Evolutionary conservation across 2,888 invertebrate species (phyloP).

Genomic region (Busseola fusca): DNA sequence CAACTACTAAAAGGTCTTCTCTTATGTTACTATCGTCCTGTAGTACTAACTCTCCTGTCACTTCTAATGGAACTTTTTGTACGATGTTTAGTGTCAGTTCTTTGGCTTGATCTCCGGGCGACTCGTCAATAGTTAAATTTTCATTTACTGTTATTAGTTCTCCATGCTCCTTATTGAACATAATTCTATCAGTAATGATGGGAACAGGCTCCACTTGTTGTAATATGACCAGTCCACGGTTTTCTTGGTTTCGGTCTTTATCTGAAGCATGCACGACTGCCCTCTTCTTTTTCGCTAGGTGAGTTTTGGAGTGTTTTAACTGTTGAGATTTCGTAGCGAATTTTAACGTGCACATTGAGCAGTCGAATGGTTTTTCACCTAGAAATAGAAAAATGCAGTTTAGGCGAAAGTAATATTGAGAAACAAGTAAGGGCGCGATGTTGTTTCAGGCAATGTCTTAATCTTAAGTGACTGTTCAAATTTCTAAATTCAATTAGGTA

Average conservation of each 20-base stretch:
- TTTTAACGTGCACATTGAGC: constrained; percentile 73
- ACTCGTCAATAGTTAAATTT: constrained; percentile 9
- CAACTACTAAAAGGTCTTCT: constrained; percentile 72
- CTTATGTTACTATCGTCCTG: constrained; percentile 72
- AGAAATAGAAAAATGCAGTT: constrained; percentile 42
- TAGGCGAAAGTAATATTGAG: not conserved
- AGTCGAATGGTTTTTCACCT: constrained; percentile 85
- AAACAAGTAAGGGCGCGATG: not conserved
- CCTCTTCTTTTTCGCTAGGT: constrained; percentile 70
- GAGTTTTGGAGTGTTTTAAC: constrained; percentile 76
- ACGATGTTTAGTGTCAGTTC: constrained; percentile 49
- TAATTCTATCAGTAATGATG: constrained; percentile 25
- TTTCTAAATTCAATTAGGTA: not conserved
- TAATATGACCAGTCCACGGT: constrained; percentile 59
- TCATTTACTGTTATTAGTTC: constrained; percentile 48
- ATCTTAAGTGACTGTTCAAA: not conserved
- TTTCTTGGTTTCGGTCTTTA: constrained; percentile 38
- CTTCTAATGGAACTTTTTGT: constrained; percentile 71
- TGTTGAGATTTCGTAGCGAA: constrained; percentile 78
- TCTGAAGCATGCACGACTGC: constrained; percentile 13
- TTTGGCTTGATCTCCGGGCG: constrained; percentile 16
- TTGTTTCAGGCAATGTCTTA: not conserved
- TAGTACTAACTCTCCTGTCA: constrained; percentile 72
- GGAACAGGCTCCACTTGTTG: constrained; percentile 40
- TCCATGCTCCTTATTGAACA: constrained; percentile 37